phyloP scores from a whole-genome alignment of 2,888 invertebrate species.

The Cylloceria caligata region DNA sequence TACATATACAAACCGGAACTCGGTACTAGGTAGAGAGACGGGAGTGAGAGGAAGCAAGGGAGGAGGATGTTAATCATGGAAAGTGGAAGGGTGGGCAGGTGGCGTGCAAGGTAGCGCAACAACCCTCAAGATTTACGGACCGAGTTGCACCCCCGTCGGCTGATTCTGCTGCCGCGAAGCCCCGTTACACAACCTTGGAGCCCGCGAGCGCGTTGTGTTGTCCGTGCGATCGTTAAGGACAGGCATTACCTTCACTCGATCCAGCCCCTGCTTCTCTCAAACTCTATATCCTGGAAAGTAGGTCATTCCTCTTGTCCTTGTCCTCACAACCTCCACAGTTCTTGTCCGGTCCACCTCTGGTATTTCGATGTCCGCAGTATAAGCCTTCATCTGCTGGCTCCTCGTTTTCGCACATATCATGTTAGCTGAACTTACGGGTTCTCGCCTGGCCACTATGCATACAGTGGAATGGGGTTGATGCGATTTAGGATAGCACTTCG shows the following conservation, averaged over 20 bases:
- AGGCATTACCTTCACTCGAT: slow-evolving; percentile 56
- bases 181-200: not conserved
- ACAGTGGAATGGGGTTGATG: slow-evolving; percentile 56
- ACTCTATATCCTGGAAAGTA: slow-evolving; percentile 39
- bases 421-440: not conserved
- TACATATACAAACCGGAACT: slow-evolving; percentile 54
- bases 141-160: slow-evolving; percentile 60
- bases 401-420: slow-evolving; percentile 24
- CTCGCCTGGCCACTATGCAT: not conserved
- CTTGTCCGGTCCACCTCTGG: slow-evolving; percentile 37
- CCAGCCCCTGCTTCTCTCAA: slow-evolving; percentile 39
- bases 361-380: slow-evolving; percentile 43
- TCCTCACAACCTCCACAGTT: slow-evolving; percentile 41
- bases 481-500: slow-evolving; percentile 44
- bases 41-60: slow-evolving; percentile 41
- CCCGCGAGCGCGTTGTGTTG: slow-evolving; percentile 40
- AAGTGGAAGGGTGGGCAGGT: slow-evolving; percentile 64
- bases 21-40: slow-evolving; percentile 19
- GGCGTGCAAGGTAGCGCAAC: slow-evolving; percentile 60
- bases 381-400: slow-evolving; percentile 1
- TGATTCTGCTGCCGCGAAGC: slow-evolving; percentile 44
- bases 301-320: slow-evolving; percentile 52
- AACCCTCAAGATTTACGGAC: slow-evolving; percentile 66
- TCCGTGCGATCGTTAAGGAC: slow-evolving; percentile 61
- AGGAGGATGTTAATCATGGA: slow-evolving; percentile 65